A percentile compares a stretch with the other conserved stretches of the same genome.
phyloP scores from a whole-genome alignment of 2,113 vertebrate species.

The Nettapus auritus region DNA sequence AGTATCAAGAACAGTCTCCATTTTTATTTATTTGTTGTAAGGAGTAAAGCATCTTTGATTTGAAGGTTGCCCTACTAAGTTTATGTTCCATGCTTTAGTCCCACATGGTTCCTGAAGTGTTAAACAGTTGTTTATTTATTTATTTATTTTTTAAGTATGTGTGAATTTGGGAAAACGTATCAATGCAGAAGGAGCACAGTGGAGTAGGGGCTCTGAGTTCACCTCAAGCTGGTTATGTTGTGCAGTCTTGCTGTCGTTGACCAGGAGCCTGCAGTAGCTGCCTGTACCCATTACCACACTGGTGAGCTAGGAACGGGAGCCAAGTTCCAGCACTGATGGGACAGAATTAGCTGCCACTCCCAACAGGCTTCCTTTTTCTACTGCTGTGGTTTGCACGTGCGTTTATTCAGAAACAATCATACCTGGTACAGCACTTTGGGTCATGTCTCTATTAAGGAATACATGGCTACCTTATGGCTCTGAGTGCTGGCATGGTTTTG shows the following conservation, averaged over 20 bases:
- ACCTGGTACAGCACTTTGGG: neutral
- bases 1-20: neutral
- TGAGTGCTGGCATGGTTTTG: neutral
- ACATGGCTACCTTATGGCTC: neutral
- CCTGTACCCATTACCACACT: rapidly evolving
- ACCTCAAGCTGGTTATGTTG: neutral
- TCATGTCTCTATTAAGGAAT: neutral
- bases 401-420: neutral
- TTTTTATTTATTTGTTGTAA: neutral
- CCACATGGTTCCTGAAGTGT: neutral
- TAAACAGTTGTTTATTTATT: neutral
- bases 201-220: neutral
- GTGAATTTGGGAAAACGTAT: neutral
- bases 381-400: rapidly evolving
- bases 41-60: neutral
- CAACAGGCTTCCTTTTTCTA: neutral
- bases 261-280: neutral
- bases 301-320: neutral
- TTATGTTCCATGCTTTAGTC: neutral
- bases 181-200: neutral
- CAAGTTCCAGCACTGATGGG: neutral
- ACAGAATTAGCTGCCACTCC: neutral
- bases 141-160: neutral
- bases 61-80: neutral
- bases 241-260: neutral